phyloP scores from a whole-genome alignment of 2,113 vertebrate species.

The Formicarius rufipectus region DNA sequence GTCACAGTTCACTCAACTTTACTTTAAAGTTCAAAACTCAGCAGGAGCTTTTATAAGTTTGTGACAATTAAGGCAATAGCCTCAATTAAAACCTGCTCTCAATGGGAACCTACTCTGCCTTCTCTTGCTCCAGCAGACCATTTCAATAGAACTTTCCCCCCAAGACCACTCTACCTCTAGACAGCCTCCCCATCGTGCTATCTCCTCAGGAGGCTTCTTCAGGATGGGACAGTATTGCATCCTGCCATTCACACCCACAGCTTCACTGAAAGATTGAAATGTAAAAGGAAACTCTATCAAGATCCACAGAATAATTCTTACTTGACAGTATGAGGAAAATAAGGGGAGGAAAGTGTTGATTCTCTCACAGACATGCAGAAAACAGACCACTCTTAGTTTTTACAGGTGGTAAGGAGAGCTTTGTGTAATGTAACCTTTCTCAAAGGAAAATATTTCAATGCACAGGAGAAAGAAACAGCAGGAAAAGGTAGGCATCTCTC shows the following conservation, averaged over 20 bases:
- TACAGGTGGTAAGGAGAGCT: background rate
- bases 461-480: background rate
- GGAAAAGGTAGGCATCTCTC: constrained; percentile 11
- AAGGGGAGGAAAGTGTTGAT: background rate
- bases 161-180: background rate
- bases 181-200: background rate
- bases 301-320: background rate
- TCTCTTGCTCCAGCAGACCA: background rate
- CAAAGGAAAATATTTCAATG: background rate
- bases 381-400: background rate
- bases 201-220: background rate
- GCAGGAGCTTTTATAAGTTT: background rate
- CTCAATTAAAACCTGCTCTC: background rate
- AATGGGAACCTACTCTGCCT: background rate
- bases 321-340: background rate
- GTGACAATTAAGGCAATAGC: background rate
- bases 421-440: background rate
- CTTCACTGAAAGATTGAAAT: background rate
- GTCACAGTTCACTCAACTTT: background rate
- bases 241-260: background rate
- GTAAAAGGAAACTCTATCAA: background rate
- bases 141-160: background rate
- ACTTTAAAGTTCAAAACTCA: background rate
- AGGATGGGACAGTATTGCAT: background rate
- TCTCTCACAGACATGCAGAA: fast-evolving